Conservation (phyloP, 2,797 vertebrate species). For the Sebastes oblongus region DNA sequence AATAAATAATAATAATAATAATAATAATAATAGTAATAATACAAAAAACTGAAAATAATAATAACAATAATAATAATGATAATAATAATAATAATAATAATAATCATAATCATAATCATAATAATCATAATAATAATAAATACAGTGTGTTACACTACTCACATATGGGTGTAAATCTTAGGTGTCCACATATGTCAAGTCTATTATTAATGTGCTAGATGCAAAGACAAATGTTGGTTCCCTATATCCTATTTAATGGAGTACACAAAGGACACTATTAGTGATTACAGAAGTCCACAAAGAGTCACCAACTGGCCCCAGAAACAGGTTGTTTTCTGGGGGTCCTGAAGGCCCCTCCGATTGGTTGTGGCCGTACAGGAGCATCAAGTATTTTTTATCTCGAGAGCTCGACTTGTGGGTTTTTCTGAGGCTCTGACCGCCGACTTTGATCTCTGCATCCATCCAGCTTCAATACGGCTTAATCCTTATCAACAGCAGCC, state of each 20-base stretch:
- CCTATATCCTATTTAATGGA: neutral
- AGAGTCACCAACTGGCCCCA: neutral
- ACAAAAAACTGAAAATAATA: too few species aligned
- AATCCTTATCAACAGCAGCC: slow-evolving; percentile 90
- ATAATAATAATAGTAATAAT: too few species aligned
- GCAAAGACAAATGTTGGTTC: neutral
- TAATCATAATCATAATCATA: too few species aligned
- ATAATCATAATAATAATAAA: too few species aligned
- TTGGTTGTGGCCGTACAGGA: neutral
- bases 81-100: neutral
- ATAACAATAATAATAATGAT: too few species aligned
- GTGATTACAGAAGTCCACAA: neutral
- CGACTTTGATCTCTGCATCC: slow-evolving; percentile 91
- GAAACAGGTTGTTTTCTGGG: slow-evolving; percentile 11
- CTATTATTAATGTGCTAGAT: too few species aligned
- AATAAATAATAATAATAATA: too few species aligned
- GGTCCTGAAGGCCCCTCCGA: slow-evolving; percentile 19
- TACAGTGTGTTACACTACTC: too few species aligned
- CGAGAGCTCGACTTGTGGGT: slow-evolving; percentile 76
- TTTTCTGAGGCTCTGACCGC: slow-evolving; percentile 76
- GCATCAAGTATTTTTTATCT: slow-evolving; percentile 60
- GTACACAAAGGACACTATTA: neutral
- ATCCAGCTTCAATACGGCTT: slow-evolving; percentile 92
- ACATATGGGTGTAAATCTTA: accelerated
- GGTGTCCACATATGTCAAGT: neutral